Base-by-base conservation (phyloP, 1,140 invertebrate species). In the Trichomalopsis sarcophagae region DNA sequence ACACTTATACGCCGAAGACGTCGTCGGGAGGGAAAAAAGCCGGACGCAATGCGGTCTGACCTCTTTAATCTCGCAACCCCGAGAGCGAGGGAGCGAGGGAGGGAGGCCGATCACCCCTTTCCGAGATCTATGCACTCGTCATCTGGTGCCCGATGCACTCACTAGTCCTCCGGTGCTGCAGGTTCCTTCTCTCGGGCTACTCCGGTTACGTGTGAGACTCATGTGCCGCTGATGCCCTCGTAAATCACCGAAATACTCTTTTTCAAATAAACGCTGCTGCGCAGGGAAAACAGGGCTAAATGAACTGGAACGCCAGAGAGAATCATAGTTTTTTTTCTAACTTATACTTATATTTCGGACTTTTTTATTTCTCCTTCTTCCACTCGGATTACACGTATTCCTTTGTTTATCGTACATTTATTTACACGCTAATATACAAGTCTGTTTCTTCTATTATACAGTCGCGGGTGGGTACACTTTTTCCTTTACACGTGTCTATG, bases 391-490 rank as follows among this genome's bases (percentile, higher is more conserved):
- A 80, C 76, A 84, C 6, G 74, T 84, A 81, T 77, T 62, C 77
- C 10, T 78, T 86, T 88, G 71, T 62, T 82, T 87, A 88, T 91
- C 92, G 91, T 92, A 93, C 92, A 93, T 89, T 91, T 93, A 93
- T 93, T 93, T 93, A 93, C 92, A 93, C 81, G 80, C 91, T 93
- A 92, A 91, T 93, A 91, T 93, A 93, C 91, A 93, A 87, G 85
- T 89, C 87, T 85, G 82, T n/a, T 82, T 82, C 36, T 62, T 77
- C 74, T 69, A 77, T 73, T 36, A 55, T 55, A 27, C 14, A 82
- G 47, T 82, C 27, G 40, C 27, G 40, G 40, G 5, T 76, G 33
- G 30, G 36, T 44, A 23, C 27, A 23, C 40, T 44, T 44, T 44
- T 9, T 44, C 4, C 36, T 76, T 76, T 47, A 36, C 9, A 77